phyloP scores from a whole-genome alignment of 2,888 invertebrate species.

The Mechanitis messenoides region DNA sequence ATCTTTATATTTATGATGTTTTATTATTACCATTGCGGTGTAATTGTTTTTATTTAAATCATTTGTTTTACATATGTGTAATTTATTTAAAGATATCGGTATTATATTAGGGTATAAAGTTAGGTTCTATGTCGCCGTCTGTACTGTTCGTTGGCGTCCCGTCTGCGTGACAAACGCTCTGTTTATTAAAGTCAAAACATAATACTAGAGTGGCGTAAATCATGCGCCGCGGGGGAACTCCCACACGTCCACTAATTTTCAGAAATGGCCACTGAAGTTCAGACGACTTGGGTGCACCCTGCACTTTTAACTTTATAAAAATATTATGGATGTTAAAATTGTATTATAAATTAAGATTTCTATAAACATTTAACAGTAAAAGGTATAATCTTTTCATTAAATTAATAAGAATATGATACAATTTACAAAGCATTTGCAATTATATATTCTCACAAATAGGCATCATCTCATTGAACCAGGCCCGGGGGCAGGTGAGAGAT shows the following conservation, averaged over 20 bases:
- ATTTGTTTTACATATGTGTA: too few relatives aligned
- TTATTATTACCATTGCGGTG: too few relatives aligned
- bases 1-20: too few relatives aligned
- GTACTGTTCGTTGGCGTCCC: slow-evolving; percentile 44
- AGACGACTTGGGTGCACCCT: slow-evolving; percentile 50
- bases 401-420: neutral
- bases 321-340: neutral
- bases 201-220: slow-evolving; percentile 80
- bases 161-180: slow-evolving; percentile 70
- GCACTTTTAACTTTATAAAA: slow-evolving; percentile 38
- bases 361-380: neutral
- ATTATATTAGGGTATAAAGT: neutral
- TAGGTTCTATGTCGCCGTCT: slow-evolving; percentile 13
- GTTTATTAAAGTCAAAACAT: slow-evolving; percentile 80
- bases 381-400: neutral
- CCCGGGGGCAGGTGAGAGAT: slow-evolving; percentile 22
- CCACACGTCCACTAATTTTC: slow-evolving; percentile 69
- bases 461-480: slow-evolving; percentile 14
- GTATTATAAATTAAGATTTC: neutral
- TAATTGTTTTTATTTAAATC: too few relatives aligned
- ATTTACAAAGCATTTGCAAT: neutral
- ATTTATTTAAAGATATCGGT: too few relatives aligned
- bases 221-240: slow-evolving; percentile 61
- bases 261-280: slow-evolving; percentile 67
- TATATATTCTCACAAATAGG: slow-evolving; percentile 1